phyloP scores from a whole-genome alignment of 1,140 invertebrate genomes.

The Atta texana region DNA sequence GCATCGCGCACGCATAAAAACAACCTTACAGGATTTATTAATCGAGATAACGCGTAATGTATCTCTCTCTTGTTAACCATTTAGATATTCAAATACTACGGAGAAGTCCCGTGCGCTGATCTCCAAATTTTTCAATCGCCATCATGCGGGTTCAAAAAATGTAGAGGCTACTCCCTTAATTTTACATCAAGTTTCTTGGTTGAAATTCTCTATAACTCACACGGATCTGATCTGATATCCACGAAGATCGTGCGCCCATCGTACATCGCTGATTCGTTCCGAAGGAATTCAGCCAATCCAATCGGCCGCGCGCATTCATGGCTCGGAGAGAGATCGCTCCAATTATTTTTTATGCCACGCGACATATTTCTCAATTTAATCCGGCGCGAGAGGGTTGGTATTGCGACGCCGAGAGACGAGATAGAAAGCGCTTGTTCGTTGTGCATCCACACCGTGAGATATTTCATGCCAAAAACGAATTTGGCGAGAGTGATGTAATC shows the following conservation, averaged over 20 bases:
- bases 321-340: slow-evolving; percentile 40
- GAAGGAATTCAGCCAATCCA: slow-evolving; percentile 29
- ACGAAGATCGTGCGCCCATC: slow-evolving; percentile 4
- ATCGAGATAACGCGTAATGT: slow-evolving; percentile 46
- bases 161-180: background rate
- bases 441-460: slow-evolving; percentile 27
- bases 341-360: slow-evolving; percentile 64
- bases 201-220: slow-evolving; percentile 41
- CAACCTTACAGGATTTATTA: slow-evolving; percentile 50
- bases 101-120: background rate
- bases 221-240: slow-evolving; percentile 58
- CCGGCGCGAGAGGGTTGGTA: slow-evolving; percentile 11
- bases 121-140: slow-evolving; percentile 55
- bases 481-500: slow-evolving; percentile 62
- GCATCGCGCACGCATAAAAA: slow-evolving; percentile 20
- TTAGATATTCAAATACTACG: slow-evolving; percentile 13
- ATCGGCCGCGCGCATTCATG: background rate
- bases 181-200: slow-evolving; percentile 2
- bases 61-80: background rate
- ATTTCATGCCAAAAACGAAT: slow-evolving; percentile 66
- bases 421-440: slow-evolving; percentile 39
- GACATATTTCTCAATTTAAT: slow-evolving; percentile 67
- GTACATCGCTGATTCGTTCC: slow-evolving; percentile 22
- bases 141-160: slow-evolving; percentile 48
- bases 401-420: slow-evolving; percentile 15